Evolutionary conservation across 2,797 vertebrate species (phyloP).

Genomic region (Onychomys arenicola): DNA sequence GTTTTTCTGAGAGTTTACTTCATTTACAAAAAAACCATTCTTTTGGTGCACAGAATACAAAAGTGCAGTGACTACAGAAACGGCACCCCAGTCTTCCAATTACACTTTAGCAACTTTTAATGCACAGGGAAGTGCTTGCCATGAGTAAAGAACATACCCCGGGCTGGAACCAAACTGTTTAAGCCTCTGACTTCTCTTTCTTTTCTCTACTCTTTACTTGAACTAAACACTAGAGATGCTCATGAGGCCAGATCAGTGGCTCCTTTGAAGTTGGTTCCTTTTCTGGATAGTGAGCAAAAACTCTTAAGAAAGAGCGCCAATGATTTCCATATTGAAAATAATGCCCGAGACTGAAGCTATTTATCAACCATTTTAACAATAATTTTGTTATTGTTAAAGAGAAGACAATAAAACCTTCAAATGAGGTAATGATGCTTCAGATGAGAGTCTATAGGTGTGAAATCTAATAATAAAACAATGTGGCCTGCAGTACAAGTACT

Average conservation of each 20-base stretch:
- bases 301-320: background rate
- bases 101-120: background rate
- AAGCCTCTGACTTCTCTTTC: background rate
- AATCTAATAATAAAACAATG: slow-evolving; percentile 3
- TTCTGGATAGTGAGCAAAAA: background rate
- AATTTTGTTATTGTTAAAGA: background rate
- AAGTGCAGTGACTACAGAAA: background rate
- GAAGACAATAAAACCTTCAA: slow-evolving; percentile 27
- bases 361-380: background rate
- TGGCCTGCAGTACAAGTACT: background rate
- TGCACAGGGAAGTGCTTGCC: no score
- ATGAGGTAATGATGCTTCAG: background rate
- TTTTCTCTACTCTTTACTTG: background rate
- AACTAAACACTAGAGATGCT: background rate
- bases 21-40: background rate
- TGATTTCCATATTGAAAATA: slow-evolving; percentile 30
- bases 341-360: background rate
- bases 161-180: background rate
- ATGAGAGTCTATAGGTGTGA: background rate
- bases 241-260: background rate
- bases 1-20: background rate
- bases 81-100: background rate
- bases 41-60: background rate
- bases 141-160: background rate
- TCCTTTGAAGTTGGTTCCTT: background rate